phyloP scores from a whole-genome alignment of 1,140 invertebrate species.

The Physella acuta region DNA sequence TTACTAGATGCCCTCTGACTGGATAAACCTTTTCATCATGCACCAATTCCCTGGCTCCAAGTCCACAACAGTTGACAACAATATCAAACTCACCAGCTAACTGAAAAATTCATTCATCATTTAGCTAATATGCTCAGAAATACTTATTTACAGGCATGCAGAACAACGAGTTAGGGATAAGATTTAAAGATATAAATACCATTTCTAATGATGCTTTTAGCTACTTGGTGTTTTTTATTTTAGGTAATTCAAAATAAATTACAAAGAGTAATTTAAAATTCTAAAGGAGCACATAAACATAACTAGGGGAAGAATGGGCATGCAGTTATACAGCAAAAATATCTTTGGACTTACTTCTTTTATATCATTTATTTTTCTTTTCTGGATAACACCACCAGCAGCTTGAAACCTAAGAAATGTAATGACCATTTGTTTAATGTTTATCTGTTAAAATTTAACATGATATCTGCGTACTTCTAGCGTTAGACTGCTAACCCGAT shows the following conservation, averaged over 20 bases:
- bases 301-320: not conserved
- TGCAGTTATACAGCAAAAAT: not conserved
- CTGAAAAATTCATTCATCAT: conserved; percentile 24
- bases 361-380: not conserved
- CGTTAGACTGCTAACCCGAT: no score
- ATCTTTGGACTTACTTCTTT: conserved; percentile 2
- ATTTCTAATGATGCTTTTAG: not conserved
- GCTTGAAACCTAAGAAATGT: not conserved
- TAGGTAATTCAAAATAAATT: not conserved
- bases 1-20: conserved; percentile 82
- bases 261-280: not conserved
- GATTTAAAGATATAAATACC: not conserved
- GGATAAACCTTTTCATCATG: conserved; percentile 77
- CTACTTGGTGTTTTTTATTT: not conserved
- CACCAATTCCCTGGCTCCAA: conserved; percentile 78
- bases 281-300: not conserved
- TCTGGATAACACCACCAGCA: not conserved
- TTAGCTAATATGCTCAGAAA: not conserved
- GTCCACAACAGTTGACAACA: conserved; percentile 85
- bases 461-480: no score
- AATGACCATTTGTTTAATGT: no score
- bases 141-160: not conserved
- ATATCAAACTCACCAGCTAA: conserved; percentile 69
- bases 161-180: not conserved
- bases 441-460: no score